Percentiles rank a stretch among this genome's conserved stretches.
phyloP scores from a whole-genome alignment of 2,888 invertebrate genomes.

The Lycophotia porphyrea region DNA sequence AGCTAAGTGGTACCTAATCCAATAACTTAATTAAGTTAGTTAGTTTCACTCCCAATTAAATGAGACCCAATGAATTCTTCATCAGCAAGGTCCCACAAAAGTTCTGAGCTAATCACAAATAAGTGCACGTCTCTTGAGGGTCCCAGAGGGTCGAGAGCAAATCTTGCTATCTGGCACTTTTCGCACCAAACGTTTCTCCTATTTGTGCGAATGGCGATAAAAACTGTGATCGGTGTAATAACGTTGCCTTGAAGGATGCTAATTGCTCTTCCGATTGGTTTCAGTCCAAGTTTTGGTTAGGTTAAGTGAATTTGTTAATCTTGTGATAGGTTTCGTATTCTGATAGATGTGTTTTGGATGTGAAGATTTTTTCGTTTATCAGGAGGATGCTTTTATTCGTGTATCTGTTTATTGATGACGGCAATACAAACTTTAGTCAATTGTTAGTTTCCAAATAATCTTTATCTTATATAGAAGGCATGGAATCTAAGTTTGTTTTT shows the following conservation, averaged over 20 bases:
- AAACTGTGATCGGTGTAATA: conserved; percentile 48
- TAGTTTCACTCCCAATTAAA: conserved; percentile 46
- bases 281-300: conserved; percentile 39
- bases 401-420: neutral
- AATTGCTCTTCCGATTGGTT: conserved; percentile 51
- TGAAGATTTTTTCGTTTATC: conserved; percentile 15
- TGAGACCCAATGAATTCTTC: conserved; percentile 54
- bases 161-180: conserved; percentile 49
- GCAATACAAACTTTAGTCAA: neutral
- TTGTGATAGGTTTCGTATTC: conserved; percentile 30
- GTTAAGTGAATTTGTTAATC: conserved; percentile 58
- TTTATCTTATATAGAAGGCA: neutral
- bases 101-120: conserved; percentile 51
- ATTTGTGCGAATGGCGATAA: conserved; percentile 41
- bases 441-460: neutral
- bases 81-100: conserved; percentile 47
- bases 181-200: conserved; percentile 36
- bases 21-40: conserved; percentile 26
- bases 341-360: conserved; percentile 38
- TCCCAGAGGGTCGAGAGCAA: conserved; percentile 22
- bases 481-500: neutral
- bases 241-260: conserved; percentile 44
- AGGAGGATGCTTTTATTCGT: neutral
- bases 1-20: conserved; percentile 22
- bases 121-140: conserved; percentile 50